Evolutionary conservation across 2,797 vertebrate species (phyloP).

Genomic region (Rhinatrema bivittatum): DNA sequence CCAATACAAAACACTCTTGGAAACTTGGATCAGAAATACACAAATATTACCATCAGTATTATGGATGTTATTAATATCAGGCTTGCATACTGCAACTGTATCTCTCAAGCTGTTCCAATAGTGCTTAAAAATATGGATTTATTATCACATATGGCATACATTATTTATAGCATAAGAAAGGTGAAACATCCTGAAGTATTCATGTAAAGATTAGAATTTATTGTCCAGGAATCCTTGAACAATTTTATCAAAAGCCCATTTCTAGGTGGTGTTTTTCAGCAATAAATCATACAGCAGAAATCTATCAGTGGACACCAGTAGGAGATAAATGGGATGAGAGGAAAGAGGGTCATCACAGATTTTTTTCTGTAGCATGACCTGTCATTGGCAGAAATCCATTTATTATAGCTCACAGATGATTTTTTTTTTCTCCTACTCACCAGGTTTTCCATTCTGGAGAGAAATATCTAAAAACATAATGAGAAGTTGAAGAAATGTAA

Average conservation of each 20-base stretch:
- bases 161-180: conserved; percentile 96
- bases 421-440: conserved; percentile 85
- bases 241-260: conserved; percentile 99
- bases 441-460: conserved; percentile 66
- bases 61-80: conserved; percentile 43
- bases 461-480: conserved; percentile 63
- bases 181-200: conserved; percentile 90
- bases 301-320: conserved; percentile 95
- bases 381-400: conserved; percentile 78
- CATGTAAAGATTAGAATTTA: conserved; percentile 98
- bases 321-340: conserved; percentile 94
- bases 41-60: conserved; percentile 44
- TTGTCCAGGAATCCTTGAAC: conserved; percentile 97
- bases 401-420: conserved; percentile 84
- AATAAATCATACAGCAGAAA: conserved; percentile 95
- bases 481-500: conserved; percentile 50
- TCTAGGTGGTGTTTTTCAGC: conserved; percentile 94
- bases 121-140: conserved; percentile 90
- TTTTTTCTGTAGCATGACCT: conserved; percentile 85
- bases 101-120: conserved; percentile 76
- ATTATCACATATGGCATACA: conserved; percentile 77
- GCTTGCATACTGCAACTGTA: conserved; percentile 49
- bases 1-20: conserved; percentile 26
- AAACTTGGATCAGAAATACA: conserved; percentile 49
- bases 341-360: conserved; percentile 94